A percentile compares a stretch with the other conserved stretches of the same genome.
These are phyloP conservation scores for Betta splendens DNA, from an alignment of 2,797 vertebrate species.

Conservation along the genomic window DNA sequence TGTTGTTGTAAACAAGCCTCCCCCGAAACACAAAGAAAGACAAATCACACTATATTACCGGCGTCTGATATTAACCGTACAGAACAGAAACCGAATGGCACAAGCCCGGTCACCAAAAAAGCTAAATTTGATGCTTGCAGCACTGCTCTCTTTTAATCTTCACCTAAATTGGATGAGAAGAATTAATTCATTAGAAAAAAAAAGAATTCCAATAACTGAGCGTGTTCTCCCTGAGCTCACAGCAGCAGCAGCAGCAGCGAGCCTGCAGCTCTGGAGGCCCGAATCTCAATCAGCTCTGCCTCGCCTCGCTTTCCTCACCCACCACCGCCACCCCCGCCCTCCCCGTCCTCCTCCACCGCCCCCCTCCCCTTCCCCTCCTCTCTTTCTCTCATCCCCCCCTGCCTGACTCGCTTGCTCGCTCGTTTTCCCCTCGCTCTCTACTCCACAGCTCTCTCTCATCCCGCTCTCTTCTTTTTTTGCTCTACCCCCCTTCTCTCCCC, in stretches of 20 bases:
- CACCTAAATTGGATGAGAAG: constrained; percentile 79
- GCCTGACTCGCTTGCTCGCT: constrained; percentile 22
- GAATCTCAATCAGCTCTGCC: constrained; percentile 81
- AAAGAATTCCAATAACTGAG: constrained; percentile 74
- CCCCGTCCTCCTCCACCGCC: neutral
- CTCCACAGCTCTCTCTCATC: constrained; percentile 44
- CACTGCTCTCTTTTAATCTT: constrained; percentile 74
- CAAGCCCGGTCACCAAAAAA: constrained; percentile 68
- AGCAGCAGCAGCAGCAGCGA: constrained; percentile 72
- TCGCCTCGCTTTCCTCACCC: constrained; percentile 65
- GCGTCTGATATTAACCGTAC: constrained; percentile 63
- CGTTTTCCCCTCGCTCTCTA: constrained; percentile 12
- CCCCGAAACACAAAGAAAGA: constrained; percentile 24
- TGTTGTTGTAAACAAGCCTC: constrained; percentile 48
- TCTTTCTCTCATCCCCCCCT: constrained; percentile 40
- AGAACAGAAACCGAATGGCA: constrained; percentile 52
- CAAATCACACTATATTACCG: constrained; percentile 51
- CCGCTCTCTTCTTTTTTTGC: constrained; percentile 43
- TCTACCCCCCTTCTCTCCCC: constrained; percentile 28
- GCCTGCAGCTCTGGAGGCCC: constrained; percentile 78
- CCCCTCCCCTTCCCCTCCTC: constrained; percentile 4
- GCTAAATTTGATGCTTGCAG: constrained; percentile 70
- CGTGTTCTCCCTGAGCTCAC: constrained; percentile 71
- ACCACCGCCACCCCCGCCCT: constrained; percentile 18
- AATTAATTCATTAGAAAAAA: constrained; percentile 80